Conservation (phyloP, 1,140 invertebrate genomes). For the Drosophila parvula region DNA sequence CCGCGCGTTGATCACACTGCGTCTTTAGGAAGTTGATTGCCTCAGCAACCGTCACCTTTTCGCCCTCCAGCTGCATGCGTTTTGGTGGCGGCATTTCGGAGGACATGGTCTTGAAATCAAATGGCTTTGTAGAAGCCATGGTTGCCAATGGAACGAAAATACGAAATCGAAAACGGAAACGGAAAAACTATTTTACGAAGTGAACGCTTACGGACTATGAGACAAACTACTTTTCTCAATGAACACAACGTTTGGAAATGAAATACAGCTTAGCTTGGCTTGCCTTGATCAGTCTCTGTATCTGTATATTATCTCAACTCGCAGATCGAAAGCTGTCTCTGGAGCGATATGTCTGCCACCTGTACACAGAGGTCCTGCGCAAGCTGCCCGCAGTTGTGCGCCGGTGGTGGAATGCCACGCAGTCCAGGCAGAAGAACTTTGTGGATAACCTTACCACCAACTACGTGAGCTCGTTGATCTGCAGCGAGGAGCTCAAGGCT, state of each 20-base stretch:
- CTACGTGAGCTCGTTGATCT: conserved; percentile 90
- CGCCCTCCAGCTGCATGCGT: conserved; percentile 35
- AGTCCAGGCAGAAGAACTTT: conserved; percentile 88
- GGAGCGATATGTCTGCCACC: conserved; percentile 88
- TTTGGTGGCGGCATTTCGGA: conserved; percentile 35
- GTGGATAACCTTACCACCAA: conserved; percentile 91
- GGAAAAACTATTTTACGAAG: conserved; percentile 14
- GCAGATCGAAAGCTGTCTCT: conserved; percentile 80
- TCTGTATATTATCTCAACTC: not conserved
- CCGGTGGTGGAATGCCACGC: conserved; percentile 91
- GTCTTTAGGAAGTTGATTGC: conserved; percentile 45
- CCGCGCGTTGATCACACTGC: conserved; percentile 6
- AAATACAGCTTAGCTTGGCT: conserved; percentile 23
- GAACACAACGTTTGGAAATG: conserved; percentile 2
- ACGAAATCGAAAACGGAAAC: conserved; percentile 6
- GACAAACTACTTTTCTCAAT: not conserved
- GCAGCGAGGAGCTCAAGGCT: conserved; percentile 88
- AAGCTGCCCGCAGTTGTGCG: conserved; percentile 91
- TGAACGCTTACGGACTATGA: conserved; percentile 9
- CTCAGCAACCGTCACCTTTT: conserved; percentile 46
- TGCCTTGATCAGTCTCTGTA: conserved; percentile 4
- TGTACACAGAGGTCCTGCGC: conserved; percentile 87
- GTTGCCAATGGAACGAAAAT: conserved; percentile 9
- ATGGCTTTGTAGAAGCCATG: conserved; percentile 53
- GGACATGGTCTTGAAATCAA: conserved; percentile 51